Conservation (phyloP, 2,888 invertebrate genomes). For the Apodemia zela region DNA sequence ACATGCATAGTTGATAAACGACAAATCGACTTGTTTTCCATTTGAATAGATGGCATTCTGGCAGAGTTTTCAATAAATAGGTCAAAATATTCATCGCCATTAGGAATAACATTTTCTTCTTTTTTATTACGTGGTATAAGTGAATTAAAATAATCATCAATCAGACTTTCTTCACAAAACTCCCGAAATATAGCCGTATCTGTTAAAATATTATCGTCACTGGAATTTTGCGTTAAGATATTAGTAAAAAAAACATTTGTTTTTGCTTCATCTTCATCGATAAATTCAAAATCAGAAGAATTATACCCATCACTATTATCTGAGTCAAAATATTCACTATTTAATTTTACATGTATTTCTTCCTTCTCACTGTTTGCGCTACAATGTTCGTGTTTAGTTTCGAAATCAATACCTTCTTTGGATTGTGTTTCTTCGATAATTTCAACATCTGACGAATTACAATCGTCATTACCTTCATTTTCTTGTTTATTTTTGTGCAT, state of each 20-base stretch:
- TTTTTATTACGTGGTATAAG: conserved; percentile 26
- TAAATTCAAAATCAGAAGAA: conserved; percentile 67
- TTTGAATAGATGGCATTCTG: conserved; percentile 11
- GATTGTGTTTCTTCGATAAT: background rate
- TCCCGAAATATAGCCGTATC: conserved; percentile 14
- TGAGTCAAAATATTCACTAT: conserved; percentile 19
- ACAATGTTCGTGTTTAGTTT: background rate
- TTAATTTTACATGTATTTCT: background rate
- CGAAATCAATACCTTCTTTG: background rate
- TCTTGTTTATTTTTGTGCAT: background rate
- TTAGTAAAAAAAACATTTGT: conserved; percentile 33
- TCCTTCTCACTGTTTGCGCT: background rate
- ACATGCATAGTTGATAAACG: conserved; percentile 37
- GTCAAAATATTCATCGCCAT: conserved; percentile 43
- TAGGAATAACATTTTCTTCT: conserved; percentile 42
- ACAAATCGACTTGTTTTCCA: conserved; percentile 49
- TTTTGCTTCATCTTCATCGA: conserved; percentile 54
- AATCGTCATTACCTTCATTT: background rate
- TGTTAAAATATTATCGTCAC: conserved; percentile 12
- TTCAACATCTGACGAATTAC: background rate
- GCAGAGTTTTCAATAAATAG: conserved; percentile 45
- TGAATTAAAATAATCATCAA: conserved; percentile 18
- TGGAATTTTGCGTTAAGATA: conserved; percentile 24
- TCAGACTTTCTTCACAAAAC: conserved; percentile 10
- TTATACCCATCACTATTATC: conserved; percentile 43